These are phyloP conservation scores for Zaprionus vittiger DNA, from an alignment of 1,140 invertebrate species.

Conservation along the genomic window DNA sequence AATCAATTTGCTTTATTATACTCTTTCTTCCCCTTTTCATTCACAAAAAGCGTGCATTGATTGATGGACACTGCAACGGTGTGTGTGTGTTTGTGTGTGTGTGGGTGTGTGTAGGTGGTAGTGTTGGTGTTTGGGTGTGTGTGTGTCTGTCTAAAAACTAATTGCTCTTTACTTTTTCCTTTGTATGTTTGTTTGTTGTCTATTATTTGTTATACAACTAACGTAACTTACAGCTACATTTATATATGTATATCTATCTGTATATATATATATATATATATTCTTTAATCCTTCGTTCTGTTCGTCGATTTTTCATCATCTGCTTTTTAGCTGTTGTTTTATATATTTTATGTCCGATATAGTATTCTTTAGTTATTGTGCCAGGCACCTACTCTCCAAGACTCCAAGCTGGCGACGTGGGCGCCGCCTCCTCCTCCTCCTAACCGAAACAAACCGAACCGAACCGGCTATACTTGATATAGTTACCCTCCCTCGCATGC, in stretches of 20 bases:
- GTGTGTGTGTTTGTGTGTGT: constrained; percentile 12
- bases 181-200: constrained; percentile 17
- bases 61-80: constrained; percentile 43
- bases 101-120: constrained; percentile 17
- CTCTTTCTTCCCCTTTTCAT: constrained; percentile 5
- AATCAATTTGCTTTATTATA: constrained; percentile 42
- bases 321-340: constrained; percentile 35
- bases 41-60: constrained; percentile 51
- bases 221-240: constrained; percentile 39
- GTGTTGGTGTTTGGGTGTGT: constrained; percentile 2
- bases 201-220: constrained; percentile 50
- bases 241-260: constrained; percentile 21
- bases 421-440: background rate
- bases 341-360: constrained; percentile 35
- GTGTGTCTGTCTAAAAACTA: constrained; percentile 34
- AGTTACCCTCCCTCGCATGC: constrained; percentile 4
- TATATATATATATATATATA: constrained; percentile 23
- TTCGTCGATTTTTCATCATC: constrained; percentile 7
- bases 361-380: constrained; percentile 66
- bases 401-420: constrained; percentile 22
- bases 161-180: constrained; percentile 24
- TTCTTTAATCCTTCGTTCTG: constrained; percentile 25
- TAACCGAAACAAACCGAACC: constrained; percentile 1
- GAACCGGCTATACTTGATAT: constrained; percentile 44
- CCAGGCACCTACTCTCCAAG: constrained; percentile 66